Evolutionary conservation across 53 echinoderm and acorn worm genomes (phyloP).

Genomic region (Paracentrotus lividus): DNA sequence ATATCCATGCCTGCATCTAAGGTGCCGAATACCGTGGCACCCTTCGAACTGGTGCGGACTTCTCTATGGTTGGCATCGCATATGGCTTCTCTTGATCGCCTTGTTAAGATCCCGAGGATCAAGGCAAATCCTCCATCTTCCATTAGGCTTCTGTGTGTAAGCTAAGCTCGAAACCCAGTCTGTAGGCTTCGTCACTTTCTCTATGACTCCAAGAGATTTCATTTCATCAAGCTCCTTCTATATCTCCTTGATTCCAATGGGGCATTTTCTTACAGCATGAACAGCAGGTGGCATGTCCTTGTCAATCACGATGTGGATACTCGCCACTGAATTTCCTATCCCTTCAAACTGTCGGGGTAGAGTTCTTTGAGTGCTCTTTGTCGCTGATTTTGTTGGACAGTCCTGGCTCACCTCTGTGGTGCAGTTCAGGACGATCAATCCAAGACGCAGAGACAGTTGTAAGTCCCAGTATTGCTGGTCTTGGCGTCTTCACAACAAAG

Average conservation of each 20-base stretch:
- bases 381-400: not conserved
- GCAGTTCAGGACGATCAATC: not conserved
- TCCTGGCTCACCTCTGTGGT: not conserved
- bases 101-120: slow-evolving; percentile 83
- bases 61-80: slow-evolving; percentile 75
- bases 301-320: slow-evolving; percentile 44
- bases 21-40: slow-evolving; percentile 71
- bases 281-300: slow-evolving; percentile 18
- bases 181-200: slow-evolving; percentile 64
- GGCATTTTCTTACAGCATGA: slow-evolving; percentile 66
- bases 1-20: slow-evolving; percentile 83
- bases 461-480: not conserved
- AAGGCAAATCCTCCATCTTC: slow-evolving; percentile 73
- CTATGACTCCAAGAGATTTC: slow-evolving; percentile 49
- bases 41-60: slow-evolving; percentile 73
- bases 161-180: slow-evolving; percentile 66
- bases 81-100: slow-evolving; percentile 76
- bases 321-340: slow-evolving; percentile 68
- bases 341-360: slow-evolving; percentile 70
- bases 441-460: not conserved
- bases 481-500: not conserved
- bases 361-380: slow-evolving; percentile 26
- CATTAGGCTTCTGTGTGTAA: slow-evolving; percentile 52
- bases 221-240: slow-evolving; percentile 73
- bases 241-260: slow-evolving; percentile 65